Base-by-base conservation (phyloP, 2,797 vertebrate genomes). In the Pyrocephalus nanus region DNA sequence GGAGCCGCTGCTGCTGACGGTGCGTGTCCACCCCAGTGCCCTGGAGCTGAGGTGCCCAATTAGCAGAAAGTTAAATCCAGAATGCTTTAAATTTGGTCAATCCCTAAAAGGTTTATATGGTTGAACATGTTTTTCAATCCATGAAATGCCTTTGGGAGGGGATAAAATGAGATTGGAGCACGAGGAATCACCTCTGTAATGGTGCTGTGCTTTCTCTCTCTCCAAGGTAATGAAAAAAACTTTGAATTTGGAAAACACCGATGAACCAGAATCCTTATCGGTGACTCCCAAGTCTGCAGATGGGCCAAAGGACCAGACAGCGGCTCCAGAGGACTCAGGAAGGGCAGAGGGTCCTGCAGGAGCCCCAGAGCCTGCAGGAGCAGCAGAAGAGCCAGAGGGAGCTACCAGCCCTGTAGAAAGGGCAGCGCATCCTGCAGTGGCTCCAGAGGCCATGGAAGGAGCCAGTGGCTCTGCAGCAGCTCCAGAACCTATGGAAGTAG, bases 1-100 rank as follows among this genome's bases (percentile, higher is more conserved):
- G 0, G 97, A 98, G 72, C 98, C 98, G 0, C 95, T 95, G 78
- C 97, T 98, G 85, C 92, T 98, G 48, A 97, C 80, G 34, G 98
- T 98, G 86, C 1, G 95, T 86, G 74, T 30, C 40, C 29, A 6
- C 13, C 67, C 57, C 12, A 23, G 30, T 51, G 6, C 22, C 51
- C 42, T 2, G 13, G 26, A 47, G 38, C 16, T 36, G 18, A 29
- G 69, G 16, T 8, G 25, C 29, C 29, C 36, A 3, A 3, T 13
- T 20, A 73, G 15, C 29, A 9, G 27, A 8, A 25, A 23, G 9
- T 32, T 57, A 8, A 54, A 51, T 58, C 32, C 29, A 36, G 15
- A 72, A 27, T 38, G 7, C 42, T 23, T 55, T 2, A 12, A 58
- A 51, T 20, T 10, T 7, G 34, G 20, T 2, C 19, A 2, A 0